Base-by-base conservation (phyloP, 1,140 invertebrate species). In the Drosophila nasuta region DNA sequence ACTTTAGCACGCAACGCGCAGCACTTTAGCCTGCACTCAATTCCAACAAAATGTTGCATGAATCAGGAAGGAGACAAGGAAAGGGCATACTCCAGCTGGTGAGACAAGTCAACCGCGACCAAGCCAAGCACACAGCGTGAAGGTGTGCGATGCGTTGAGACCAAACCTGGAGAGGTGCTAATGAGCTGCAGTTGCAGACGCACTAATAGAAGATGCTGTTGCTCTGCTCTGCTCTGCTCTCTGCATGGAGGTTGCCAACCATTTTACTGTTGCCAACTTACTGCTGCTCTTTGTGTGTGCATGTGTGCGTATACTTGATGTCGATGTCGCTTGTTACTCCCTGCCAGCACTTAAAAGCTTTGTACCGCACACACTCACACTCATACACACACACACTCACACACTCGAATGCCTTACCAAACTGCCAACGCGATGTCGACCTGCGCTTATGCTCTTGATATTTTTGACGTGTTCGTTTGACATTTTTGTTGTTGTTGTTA, bases 301-400 rank as follows among this genome's bases (percentile, higher is more conserved):
- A 71, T 82, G 74, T 82, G 67, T 79, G 63, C 49, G 63, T 67
- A 60, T 59, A 58, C 33, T 45, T 60, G 58, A 41, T 64, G 75
- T 28, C 35, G 62, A 51, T 87, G 71, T 66, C 63, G 70, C 43
- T 73, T 73, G 77, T 68, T 51, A 38, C 60, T 48, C 38, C 64
- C 80, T 88, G 80, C 72, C 80, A 88, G 83, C 83, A 81, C 80
- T 88, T 88, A 88, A 88, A 89, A 82, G 83, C 83, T 88, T 88
- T 88, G 70, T 81, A 64, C 69, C 83, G 54, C 57, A 77, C 69
- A 77, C 80, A 76, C 46, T 57, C 60, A 38, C 72, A 75, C 77
- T 48, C 2, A 0, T 5, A 48, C 30, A 45, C 10, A 3, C 10
- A n/a, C 35, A 20, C n/a, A 20, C 11, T 11, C 38, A 8, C n/a